Conservation (phyloP, 23 tunicate genomes). For the Trididemnum nubilum region DNA sequence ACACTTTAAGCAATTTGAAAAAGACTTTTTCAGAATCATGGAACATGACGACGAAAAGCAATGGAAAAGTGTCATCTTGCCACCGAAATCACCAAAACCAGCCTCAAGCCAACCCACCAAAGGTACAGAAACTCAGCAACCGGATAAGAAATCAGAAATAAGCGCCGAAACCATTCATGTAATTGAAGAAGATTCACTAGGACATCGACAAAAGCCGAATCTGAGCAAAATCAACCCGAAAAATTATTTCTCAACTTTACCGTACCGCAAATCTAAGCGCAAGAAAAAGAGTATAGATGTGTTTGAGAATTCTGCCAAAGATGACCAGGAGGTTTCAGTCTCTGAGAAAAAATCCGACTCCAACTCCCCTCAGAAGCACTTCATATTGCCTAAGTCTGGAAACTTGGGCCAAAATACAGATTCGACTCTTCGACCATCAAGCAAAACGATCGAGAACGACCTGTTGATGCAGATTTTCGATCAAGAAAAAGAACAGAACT, state of each 20-base stretch:
- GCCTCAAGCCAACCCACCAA: background rate
- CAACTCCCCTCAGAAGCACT: background rate
- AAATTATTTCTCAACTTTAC: background rate
- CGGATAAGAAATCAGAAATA: background rate
- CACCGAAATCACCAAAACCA: background rate
- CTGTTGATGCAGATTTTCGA: conserved; percentile 10
- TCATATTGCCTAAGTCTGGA: background rate
- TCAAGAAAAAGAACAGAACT: conserved; percentile 19
- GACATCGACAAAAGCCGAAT: background rate
- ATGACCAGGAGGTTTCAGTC: background rate
- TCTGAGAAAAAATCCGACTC: background rate
- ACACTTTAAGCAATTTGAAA: conserved; percentile 9
- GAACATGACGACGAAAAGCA: background rate
- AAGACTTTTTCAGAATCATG: conserved; percentile 9
- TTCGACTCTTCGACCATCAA: background rate
- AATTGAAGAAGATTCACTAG: background rate
- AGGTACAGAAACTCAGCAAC: background rate
- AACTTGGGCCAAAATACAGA: background rate
- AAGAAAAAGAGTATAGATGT: background rate
- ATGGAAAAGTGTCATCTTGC: conserved; percentile 5
- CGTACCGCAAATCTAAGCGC: background rate
- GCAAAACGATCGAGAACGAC: background rate
- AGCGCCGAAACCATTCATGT: background rate
- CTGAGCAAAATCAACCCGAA: background rate
- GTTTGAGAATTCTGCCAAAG: background rate